phyloP scores from a whole-genome alignment of 2,113 vertebrate species.

The Columbina picui region DNA sequence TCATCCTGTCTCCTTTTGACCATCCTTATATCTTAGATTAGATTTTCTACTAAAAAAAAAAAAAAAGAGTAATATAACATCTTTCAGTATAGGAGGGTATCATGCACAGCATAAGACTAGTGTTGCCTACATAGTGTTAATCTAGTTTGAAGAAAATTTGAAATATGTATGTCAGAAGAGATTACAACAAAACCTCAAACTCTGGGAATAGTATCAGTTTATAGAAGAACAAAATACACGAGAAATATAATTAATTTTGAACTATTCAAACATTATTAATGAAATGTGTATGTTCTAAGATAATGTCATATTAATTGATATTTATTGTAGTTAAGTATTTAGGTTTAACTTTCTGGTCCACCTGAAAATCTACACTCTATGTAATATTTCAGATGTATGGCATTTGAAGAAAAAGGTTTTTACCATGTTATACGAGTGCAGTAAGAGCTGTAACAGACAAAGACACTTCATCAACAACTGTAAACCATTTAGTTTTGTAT shows the following conservation, averaged over 20 bases:
- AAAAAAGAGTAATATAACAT: not conserved
- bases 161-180: not conserved
- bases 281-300: not conserved
- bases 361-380: not conserved
- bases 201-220: not conserved
- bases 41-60: not conserved
- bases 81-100: not conserved
- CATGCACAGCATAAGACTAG: not conserved
- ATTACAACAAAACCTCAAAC: not conserved
- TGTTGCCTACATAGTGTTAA: not conserved
- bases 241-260: not conserved
- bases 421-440: not conserved
- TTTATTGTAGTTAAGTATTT: not conserved
- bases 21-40: not conserved
- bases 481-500: not conserved
- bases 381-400: not conserved
- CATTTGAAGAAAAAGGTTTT: not conserved
- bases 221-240: not conserved
- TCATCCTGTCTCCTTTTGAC: not conserved
- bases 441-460: not conserved
- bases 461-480: not conserved
- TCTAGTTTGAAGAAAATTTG: not conserved
- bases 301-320: not conserved
- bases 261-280: not conserved
- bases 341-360: not conserved